Conservation (phyloP, 1,140 invertebrate genomes). For the Gonioctena quinquepunctata region DNA sequence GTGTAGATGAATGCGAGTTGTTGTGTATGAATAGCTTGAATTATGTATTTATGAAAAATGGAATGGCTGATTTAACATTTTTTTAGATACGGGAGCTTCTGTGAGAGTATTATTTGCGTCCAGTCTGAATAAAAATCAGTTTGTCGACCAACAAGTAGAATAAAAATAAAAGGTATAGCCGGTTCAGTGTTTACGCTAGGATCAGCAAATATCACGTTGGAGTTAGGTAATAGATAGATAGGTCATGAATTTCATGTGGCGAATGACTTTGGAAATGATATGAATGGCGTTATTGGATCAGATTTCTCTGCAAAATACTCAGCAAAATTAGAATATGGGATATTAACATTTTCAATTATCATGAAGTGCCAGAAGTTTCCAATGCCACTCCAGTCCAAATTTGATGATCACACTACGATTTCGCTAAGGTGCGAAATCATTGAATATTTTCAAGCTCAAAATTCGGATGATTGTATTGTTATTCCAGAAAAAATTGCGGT, state of each 20-base stretch:
- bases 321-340: conserved; percentile 23
- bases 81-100: conserved; percentile 26
- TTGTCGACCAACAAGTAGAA: conserved; percentile 13
- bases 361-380: neutral
- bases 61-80: conserved; percentile 19
- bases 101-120: conserved; percentile 24
- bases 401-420: conserved; percentile 17
- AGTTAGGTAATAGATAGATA: neutral
- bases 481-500: conserved; percentile 25
- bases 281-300: conserved; percentile 29
- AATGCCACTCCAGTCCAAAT: conserved; percentile 20
- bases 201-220: conserved; percentile 16
- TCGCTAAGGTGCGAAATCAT: conserved; percentile 27
- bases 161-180: conserved; percentile 19
- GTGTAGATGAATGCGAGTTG: neutral
- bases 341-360: conserved; percentile 17
- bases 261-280: conserved; percentile 18
- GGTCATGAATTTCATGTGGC: conserved; percentile 25
- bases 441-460: conserved; percentile 21
- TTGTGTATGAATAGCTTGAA: conserved; percentile 22
- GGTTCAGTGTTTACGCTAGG: conserved; percentile 12
- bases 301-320: conserved; percentile 25
- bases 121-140: conserved; percentile 14
- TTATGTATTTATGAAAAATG: conserved; percentile 16
- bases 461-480: conserved; percentile 23